Conservation (phyloP, 2,113 vertebrate species). For the Emydura subglobosa region DNA sequence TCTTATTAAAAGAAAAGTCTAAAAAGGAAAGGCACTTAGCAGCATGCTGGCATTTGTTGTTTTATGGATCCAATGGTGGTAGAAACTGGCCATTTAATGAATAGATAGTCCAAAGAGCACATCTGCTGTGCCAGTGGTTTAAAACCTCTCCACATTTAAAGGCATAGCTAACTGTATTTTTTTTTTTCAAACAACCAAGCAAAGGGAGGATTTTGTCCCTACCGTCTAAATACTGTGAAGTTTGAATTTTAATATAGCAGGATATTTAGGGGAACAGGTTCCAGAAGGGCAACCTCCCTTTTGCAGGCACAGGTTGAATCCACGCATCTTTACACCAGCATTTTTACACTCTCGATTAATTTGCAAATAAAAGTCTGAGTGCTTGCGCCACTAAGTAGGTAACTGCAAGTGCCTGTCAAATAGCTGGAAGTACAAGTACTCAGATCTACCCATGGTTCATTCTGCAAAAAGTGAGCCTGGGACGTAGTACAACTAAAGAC, state of each 20-base stretch:
- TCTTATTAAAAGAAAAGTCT: slow-evolving; percentile 12
- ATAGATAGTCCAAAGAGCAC: not conserved
- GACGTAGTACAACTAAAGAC: not conserved
- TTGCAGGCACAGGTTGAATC: not conserved
- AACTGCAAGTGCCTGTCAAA: not conserved
- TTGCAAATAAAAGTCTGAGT: not conserved
- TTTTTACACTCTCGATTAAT: not conserved
- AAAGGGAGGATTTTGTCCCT: not conserved
- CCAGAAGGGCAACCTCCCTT: not conserved
- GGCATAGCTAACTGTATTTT: not conserved
- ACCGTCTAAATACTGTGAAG: not conserved
- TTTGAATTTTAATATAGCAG: not conserved
- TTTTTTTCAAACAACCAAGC: not conserved
- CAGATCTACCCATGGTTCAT: not conserved
- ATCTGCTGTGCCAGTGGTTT: not conserved
- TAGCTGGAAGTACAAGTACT: not conserved
- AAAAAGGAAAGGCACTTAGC: not conserved
- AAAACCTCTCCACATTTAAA: not conserved
- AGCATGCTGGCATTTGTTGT: not conserved
- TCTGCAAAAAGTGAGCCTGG: not conserved
- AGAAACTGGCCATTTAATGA: not conserved
- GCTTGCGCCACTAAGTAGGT: not conserved
- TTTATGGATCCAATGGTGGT: not conserved
- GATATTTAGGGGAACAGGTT: not conserved
- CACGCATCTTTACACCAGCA: not conserved